These are phyloP conservation scores for Ia io DNA, from an alignment of 2,113 vertebrate species.

Conservation along the genomic window DNA sequence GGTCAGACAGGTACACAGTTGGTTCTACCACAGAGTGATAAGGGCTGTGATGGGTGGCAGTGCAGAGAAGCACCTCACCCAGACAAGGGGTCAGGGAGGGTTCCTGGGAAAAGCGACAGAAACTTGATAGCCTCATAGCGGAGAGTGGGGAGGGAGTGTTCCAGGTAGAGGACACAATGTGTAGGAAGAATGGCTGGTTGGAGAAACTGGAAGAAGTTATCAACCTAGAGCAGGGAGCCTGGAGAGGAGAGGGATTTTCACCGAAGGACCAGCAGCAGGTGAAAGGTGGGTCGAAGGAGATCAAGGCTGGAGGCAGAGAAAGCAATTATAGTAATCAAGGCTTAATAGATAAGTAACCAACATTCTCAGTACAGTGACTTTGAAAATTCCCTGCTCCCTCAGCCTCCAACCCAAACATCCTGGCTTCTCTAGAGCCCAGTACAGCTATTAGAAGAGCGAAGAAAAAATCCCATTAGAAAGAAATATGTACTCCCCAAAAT, in stretches of 20 bases:
- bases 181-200: neutral
- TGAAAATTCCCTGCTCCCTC: neutral
- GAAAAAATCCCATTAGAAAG: neutral
- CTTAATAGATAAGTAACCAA: neutral
- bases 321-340: neutral
- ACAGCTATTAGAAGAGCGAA: neutral
- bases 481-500: neutral
- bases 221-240: neutral
- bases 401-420: neutral
- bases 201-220: neutral
- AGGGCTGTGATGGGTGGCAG: neutral
- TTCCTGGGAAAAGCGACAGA: neutral
- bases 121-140: neutral
- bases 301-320: neutral
- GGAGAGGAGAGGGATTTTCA: neutral
- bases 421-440: neutral
- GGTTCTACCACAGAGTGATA: neutral
- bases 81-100: neutral
- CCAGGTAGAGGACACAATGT: no score
- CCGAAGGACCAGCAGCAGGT: neutral
- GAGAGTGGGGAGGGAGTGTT: neutral
- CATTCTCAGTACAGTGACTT: neutral
- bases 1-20: neutral
- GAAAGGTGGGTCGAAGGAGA: neutral
- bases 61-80: neutral